Conservation (phyloP, 2,113 vertebrate genomes). For the Zingel zingel region DNA sequence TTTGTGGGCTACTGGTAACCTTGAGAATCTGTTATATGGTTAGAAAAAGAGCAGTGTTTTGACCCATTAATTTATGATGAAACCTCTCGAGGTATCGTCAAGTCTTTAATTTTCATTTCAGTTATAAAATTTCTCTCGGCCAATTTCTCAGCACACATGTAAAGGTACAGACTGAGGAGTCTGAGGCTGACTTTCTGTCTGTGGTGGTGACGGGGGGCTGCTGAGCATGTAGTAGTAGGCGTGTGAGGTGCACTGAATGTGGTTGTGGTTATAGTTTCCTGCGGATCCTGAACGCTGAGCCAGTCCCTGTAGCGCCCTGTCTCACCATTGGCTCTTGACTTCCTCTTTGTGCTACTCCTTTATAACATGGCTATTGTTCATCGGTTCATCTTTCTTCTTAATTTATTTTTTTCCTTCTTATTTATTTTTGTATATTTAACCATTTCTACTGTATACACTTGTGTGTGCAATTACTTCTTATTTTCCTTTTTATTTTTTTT, state of each 20-base stretch:
- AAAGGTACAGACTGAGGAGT: conserved; percentile 66
- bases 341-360: conserved; percentile 71
- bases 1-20: conserved; percentile 76
- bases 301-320: conserved; percentile 77
- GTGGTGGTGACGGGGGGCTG: conserved; percentile 63
- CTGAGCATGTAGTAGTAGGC: conserved; percentile 71
- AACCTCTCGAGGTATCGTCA: conserved; percentile 21
- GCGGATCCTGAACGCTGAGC: conserved; percentile 88
- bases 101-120: conserved; percentile 35
- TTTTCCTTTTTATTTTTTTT: conserved; percentile 26
- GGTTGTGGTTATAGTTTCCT: conserved; percentile 84
- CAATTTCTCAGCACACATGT: conserved; percentile 41
- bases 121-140: conserved; percentile 11
- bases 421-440: conserved; percentile 83
- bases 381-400: conserved; percentile 67
- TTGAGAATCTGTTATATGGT: conserved; percentile 73
- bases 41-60: conserved; percentile 56
- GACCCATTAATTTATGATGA: conserved; percentile 34
- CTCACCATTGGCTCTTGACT: conserved; percentile 56
- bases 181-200: conserved; percentile 47
- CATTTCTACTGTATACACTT: conserved; percentile 85
- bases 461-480: conserved; percentile 82
- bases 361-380: conserved; percentile 57
- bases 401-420: conserved; percentile 75
- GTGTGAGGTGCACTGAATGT: conserved; percentile 79